Evolutionary conservation across 64 coral and sea anemone genomes (phyloP), one percentile per base, ranked within the genome.

Genomic region (Actinia equina): DNA sequence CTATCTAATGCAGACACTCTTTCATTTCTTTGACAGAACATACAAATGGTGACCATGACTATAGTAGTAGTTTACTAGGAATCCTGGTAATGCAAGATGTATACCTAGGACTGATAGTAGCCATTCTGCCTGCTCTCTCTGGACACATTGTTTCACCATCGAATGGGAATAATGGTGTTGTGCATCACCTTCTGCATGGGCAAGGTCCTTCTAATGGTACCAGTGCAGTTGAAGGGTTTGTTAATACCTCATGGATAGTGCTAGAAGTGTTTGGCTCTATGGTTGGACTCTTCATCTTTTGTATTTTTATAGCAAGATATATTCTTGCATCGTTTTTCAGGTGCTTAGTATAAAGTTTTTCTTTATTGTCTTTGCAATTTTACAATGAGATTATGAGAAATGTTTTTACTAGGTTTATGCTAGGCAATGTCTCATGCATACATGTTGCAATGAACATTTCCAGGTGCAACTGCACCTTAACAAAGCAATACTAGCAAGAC

Each of bases 71-170:
- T 65, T 41, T 99, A 76, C 82, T 99, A 17, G 97, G 97, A 71
- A 99, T 99, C 49, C 93, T 99, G 46, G 90, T 99, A 64, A 99
- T 99, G 97, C 97, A 99, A 71, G 97, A 99, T 71, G 93, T 99
- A 20, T 90, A 99, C 30, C 76, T 99, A 58, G 97, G 97, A 30
- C 83, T 99, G 9, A 52, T 99, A 8, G 90, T 99, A 61, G 93
- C 97, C 13, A 79, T 99, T 22, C 86, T 99, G 17, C 97, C 97
- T 78, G 97, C 93, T 18, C 81, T 99, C 2, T 93, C 97, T 60
- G 97, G 97, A 18, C 93, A 86, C 83, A 92, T 80, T 45, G 85
- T 83, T 54, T 57, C 90, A 37, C 71, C 85, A 42, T 76, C 88
- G 7, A 91, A 83, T 17, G 55, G 67, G 49, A 89, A 87, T 14